Evolutionary conservation across 2,888 invertebrate species (phyloP).

Genomic region (Mythimna pallens): DNA sequence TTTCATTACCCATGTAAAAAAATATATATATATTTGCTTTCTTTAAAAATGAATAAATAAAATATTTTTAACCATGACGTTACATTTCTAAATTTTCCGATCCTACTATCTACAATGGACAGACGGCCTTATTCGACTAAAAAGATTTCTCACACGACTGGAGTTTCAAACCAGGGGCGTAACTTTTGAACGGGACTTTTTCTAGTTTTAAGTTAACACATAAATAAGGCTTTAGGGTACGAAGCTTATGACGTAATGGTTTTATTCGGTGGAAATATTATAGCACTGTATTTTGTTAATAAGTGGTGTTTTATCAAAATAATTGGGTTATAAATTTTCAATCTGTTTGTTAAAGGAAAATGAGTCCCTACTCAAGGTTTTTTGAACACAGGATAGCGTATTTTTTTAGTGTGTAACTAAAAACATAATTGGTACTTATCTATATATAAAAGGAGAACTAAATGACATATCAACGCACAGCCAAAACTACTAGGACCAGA

Average conservation of each 20-base stretch:
- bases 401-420: too few relatives aligned
- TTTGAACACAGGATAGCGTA: too few relatives aligned
- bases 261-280: slow-evolving; percentile 5
- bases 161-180: slow-evolving; percentile 17
- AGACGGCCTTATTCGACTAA: background rate
- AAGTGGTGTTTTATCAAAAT: slow-evolving; percentile 8
- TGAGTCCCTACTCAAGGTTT: background rate
- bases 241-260: background rate
- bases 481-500: too few relatives aligned
- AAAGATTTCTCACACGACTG: slow-evolving; percentile 27
- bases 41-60: too few relatives aligned
- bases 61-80: background rate
- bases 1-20: too few relatives aligned
- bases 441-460: too few relatives aligned
- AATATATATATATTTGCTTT: too few relatives aligned
- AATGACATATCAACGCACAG: too few relatives aligned
- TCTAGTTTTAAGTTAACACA: slow-evolving; percentile 42
- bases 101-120: background rate
- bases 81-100: background rate
- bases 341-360: background rate
- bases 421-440: too few relatives aligned
- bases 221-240: slow-evolving; percentile 39
- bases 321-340: slow-evolving; percentile 10
- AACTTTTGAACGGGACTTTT: slow-evolving; percentile 28
- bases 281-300: slow-evolving; percentile 2